A percentile compares a stretch with the other conserved stretches of the same genome.
phyloP scores from a whole-genome alignment of 2,797 vertebrate species.

The Synanceia verrucosa region DNA sequence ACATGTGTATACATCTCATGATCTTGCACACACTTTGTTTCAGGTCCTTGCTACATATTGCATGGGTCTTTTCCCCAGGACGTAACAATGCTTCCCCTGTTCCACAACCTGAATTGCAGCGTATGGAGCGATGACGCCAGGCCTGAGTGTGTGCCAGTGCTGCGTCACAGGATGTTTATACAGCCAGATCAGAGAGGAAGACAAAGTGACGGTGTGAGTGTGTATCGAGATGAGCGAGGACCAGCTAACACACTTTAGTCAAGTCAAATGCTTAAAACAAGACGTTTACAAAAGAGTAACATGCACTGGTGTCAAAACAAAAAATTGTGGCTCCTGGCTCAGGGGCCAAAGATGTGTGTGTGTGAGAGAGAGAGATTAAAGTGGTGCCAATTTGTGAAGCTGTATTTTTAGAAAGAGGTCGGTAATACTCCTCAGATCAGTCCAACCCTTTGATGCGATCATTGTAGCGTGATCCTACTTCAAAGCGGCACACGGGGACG shows the following conservation, averaged over 20 bases:
- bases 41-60: background rate
- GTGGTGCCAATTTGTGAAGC: conserved; percentile 75
- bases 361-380: conserved; percentile 57
- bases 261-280: background rate
- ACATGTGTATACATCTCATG: background rate
- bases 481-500: conserved; percentile 67
- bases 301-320: background rate
- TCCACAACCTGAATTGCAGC: conserved; percentile 17
- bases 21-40: background rate
- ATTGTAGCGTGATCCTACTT: conserved; percentile 79
- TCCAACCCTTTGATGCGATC: conserved; percentile 76
- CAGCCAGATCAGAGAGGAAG: conserved; percentile 13
- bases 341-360: conserved; percentile 2
- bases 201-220: conserved; percentile 23
- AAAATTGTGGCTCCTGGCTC: conserved; percentile 3
- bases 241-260: background rate
- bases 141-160: conserved; percentile 21
- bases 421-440: conserved; percentile 74
- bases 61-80: background rate
- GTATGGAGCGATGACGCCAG: conserved; percentile 33
- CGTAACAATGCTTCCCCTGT: conserved; percentile 27
- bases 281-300: background rate
- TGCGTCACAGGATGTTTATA: conserved; percentile 69
- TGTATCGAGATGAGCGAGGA: conserved; percentile 9
- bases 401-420: conserved; percentile 75